A percentile compares a stretch with the other conserved stretches of the same genome.
Evolutionary conservation across 1,140 invertebrate genomes (phyloP).

Genomic region (Nymphalis io): DNA sequence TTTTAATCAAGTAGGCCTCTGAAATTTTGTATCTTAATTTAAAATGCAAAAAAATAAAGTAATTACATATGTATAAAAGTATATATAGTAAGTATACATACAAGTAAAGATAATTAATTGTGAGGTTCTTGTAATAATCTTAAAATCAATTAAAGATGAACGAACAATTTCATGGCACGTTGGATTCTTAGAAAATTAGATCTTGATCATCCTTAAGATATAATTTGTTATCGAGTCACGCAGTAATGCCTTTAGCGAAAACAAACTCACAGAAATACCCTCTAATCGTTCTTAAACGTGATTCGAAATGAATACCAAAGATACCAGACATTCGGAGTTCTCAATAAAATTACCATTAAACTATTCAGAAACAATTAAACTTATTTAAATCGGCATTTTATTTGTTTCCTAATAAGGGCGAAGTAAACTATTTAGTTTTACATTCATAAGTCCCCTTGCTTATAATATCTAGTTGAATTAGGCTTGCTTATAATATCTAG

Average conservation of each 20-base stretch:
- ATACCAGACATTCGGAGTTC: neutral
- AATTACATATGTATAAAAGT: too few species aligned
- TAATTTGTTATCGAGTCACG: slow-evolving; percentile 34
- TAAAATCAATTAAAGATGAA: slow-evolving; percentile 22
- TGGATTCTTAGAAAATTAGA: slow-evolving; percentile 22
- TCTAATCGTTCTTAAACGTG: slow-evolving; percentile 29
- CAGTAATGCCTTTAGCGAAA: slow-evolving; percentile 30
- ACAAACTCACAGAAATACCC: slow-evolving; percentile 20
- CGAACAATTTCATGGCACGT: slow-evolving; percentile 25
- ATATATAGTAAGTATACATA: neutral
- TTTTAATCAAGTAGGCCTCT: too few species aligned
- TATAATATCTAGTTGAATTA: too few species aligned
- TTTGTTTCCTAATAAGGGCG: too few species aligned
- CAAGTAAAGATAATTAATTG: neutral
- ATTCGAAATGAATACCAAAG: slow-evolving; percentile 18
- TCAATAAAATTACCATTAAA: neutral
- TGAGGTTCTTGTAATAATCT: neutral
- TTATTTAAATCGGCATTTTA: too few species aligned
- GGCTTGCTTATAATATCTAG: too few species aligned
- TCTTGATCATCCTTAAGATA: slow-evolving; percentile 9
- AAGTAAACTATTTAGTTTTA: too few species aligned
- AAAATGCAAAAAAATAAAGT: too few species aligned
- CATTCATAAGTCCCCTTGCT: too few species aligned
- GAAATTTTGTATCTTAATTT: too few species aligned
- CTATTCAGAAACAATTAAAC: too few species aligned